Conservation (phyloP, 2,888 invertebrate species). For the Polyploca ridens region DNA sequence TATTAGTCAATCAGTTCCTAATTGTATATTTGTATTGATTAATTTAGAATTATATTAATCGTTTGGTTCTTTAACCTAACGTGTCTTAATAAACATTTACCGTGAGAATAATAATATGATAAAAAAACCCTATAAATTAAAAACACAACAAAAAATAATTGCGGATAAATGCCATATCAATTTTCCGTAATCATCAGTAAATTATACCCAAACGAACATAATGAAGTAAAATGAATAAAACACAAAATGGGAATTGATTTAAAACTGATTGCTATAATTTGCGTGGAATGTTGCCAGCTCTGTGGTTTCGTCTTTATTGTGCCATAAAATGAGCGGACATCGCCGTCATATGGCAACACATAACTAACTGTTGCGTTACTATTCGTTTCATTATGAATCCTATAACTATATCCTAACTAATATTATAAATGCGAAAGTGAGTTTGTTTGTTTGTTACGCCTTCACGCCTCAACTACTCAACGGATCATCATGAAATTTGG, state of each 20-base stretch:
- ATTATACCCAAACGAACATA: background rate
- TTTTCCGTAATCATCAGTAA: background rate
- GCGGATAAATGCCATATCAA: background rate
- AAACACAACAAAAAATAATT: background rate
- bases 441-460: background rate
- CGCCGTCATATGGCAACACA: conserved; percentile 7
- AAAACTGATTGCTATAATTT: conserved; percentile 12
- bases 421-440: too few relatives aligned
- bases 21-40: too few relatives aligned
- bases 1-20: too few relatives aligned
- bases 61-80: too few relatives aligned
- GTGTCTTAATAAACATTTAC: too few relatives aligned
- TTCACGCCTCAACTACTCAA: too few relatives aligned
- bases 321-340: conserved; percentile 14
- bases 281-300: conserved; percentile 10
- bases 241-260: conserved; percentile 5
- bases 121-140: too few relatives aligned
- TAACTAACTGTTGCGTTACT: conserved; percentile 5
- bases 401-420: too few relatives aligned
- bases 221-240: background rate
- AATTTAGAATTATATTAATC: too few relatives aligned
- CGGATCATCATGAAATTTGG: too few relatives aligned
- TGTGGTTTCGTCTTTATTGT: conserved; percentile 15
- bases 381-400: background rate
- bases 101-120: too few relatives aligned